These are phyloP conservation scores for Apaloderma vittatum DNA, from an alignment of 2,113 vertebrate genomes.

Conservation along the genomic window DNA sequence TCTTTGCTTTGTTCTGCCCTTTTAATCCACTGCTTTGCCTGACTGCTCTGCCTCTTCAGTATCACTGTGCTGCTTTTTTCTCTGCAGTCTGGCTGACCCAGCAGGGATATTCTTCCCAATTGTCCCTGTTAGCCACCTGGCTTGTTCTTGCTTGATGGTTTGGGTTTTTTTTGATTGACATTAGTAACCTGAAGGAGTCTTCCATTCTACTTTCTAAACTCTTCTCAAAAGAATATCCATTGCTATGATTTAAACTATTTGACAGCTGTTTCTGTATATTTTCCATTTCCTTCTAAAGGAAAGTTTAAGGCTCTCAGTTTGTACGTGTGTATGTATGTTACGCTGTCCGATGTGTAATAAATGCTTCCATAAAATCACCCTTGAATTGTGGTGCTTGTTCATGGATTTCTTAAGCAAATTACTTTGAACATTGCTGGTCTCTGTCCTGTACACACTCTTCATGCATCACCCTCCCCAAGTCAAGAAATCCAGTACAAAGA, in stretches of 20 bases:
- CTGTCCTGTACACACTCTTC: neutral
- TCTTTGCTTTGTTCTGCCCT: neutral
- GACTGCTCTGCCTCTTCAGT: neutral
- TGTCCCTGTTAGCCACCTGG: neutral
- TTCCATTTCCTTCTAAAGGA: neutral
- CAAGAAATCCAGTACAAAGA: neutral
- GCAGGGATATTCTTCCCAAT: neutral
- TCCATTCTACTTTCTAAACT: neutral
- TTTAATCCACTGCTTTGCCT: neutral
- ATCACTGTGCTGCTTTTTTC: neutral
- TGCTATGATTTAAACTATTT: neutral
- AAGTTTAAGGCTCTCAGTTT: neutral
- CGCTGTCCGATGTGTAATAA: neutral
- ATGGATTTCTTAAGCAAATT: neutral
- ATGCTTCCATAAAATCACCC: neutral
- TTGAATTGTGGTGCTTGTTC: neutral
- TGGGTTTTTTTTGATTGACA: neutral
- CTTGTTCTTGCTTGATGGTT: accelerated
- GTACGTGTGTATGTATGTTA: neutral
- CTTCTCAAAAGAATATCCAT: neutral
- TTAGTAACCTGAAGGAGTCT: neutral
- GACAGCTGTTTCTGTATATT: neutral
- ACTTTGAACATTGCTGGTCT: neutral
- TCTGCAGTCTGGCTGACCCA: neutral
- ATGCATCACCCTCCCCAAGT: neutral